Evolutionary conservation across 2,113 vertebrate species (phyloP).

Genomic region (Pteronura brasiliensis): DNA sequence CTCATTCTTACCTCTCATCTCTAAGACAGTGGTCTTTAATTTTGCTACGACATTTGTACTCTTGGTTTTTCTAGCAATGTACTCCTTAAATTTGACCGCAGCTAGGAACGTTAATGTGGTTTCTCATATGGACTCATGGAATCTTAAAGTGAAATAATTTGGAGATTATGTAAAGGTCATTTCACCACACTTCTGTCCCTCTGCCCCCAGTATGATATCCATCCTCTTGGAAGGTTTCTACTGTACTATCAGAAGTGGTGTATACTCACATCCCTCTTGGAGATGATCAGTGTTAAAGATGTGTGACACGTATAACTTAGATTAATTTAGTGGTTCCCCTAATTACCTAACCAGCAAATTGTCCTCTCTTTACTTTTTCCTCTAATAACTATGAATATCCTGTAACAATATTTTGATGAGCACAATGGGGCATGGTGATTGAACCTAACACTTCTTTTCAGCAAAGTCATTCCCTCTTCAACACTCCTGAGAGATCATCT

Average conservation of each 20-base stretch:
- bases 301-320: background rate
- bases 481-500: background rate
- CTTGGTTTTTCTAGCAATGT: background rate
- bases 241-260: background rate
- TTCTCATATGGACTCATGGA: background rate
- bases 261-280: background rate
- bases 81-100: background rate
- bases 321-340: background rate
- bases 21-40: background rate
- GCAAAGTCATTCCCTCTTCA: background rate
- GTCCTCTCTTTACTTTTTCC: background rate
- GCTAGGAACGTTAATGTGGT: background rate
- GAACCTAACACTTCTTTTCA: background rate
- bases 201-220: accelerated
- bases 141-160: background rate
- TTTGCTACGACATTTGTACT: background rate
- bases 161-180: background rate
- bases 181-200: background rate
- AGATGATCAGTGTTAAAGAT: background rate
- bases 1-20: background rate
- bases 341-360: background rate
- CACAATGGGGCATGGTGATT: background rate
- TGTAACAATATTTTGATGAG: background rate
- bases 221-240: background rate
- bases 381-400: background rate